phyloP scores from a whole-genome alignment of 2,797 vertebrate genomes.

The Eptatretus atami region DNA sequence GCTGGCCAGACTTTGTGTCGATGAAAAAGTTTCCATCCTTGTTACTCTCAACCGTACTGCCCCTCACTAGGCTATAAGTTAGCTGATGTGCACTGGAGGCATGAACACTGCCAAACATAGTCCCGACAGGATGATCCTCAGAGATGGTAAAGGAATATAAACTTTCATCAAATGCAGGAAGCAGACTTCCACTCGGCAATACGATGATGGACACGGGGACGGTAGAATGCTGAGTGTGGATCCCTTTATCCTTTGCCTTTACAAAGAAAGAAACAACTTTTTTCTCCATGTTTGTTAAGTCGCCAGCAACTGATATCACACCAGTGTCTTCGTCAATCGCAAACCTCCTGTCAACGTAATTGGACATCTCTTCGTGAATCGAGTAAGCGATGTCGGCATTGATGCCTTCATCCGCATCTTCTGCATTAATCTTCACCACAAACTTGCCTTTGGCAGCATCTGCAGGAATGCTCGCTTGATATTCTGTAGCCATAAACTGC shows the following conservation, averaged over 20 bases:
- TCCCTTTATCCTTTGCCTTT: slow-evolving; percentile 62
- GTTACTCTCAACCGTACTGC: slow-evolving; percentile 46
- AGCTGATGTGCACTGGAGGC: slow-evolving; percentile 21
- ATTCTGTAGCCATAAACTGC: slow-evolving; percentile 36
- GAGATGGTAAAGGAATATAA: slow-evolving; percentile 42
- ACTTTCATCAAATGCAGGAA: slow-evolving; percentile 50
- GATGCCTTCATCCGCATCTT: slow-evolving; percentile 43
- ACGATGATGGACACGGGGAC: slow-evolving; percentile 80
- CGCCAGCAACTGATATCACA: slow-evolving; percentile 85
- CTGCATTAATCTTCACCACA: slow-evolving; percentile 59
- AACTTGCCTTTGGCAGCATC: slow-evolving; percentile 47
- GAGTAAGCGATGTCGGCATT: slow-evolving; percentile 70
- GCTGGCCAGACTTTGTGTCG: slow-evolving; percentile 41
- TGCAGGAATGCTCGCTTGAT: slow-evolving; percentile 51
- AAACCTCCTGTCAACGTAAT: slow-evolving; percentile 46
- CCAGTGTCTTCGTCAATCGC: slow-evolving; percentile 94
- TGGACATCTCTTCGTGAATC: slow-evolving; percentile 55
- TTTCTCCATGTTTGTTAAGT: slow-evolving; percentile 43
- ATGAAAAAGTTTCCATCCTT: slow-evolving; percentile 39
- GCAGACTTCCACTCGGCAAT: slow-evolving; percentile 32
- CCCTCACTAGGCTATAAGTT: slow-evolving; percentile 35
- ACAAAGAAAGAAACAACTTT: slow-evolving; percentile 77
- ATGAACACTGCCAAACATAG: slow-evolving; percentile 32
- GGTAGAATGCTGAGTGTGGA: slow-evolving; percentile 46
- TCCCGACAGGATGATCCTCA: slow-evolving; percentile 45